Evolutionary conservation across 2,888 invertebrate species (phyloP).

Genomic region (Helobdella robusta): DNA sequence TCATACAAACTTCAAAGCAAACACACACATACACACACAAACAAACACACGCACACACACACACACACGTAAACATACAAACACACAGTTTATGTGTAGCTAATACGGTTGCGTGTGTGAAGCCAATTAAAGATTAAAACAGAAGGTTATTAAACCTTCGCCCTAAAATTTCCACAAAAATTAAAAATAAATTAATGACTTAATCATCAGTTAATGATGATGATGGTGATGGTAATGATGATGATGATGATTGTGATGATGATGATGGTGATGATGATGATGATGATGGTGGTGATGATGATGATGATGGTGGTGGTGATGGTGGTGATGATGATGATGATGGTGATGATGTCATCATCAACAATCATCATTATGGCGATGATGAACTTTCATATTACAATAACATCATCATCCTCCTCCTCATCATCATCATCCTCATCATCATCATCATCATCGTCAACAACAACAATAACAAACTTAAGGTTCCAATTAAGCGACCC

Average conservation of each 20-base stretch:
- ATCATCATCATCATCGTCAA: no score
- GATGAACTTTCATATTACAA: no score
- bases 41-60: no score
- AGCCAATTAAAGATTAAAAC: not conserved
- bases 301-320: not conserved
- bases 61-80: no score
- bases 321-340: constrained; percentile 8
- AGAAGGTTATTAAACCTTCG: not conserved
- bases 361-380: constrained; percentile 86
- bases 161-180: not conserved
- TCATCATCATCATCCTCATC: no score
- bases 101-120: not conserved
- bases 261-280: constrained; percentile 15
- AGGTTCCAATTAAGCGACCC: no score
- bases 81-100: not conserved
- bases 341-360: constrained; percentile 56
- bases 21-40: no score
- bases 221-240: not conserved
- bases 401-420: no score
- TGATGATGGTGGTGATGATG: constrained; percentile 15
- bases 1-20: not conserved
- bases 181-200: not conserved
- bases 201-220: not conserved
- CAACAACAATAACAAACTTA: no score
- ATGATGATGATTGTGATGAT: constrained; percentile 5